Evolutionary conservation across 2,888 invertebrate genomes (phyloP), one percentile per base, ranked within the genome.

Genomic region (Apamea sordens): DNA sequence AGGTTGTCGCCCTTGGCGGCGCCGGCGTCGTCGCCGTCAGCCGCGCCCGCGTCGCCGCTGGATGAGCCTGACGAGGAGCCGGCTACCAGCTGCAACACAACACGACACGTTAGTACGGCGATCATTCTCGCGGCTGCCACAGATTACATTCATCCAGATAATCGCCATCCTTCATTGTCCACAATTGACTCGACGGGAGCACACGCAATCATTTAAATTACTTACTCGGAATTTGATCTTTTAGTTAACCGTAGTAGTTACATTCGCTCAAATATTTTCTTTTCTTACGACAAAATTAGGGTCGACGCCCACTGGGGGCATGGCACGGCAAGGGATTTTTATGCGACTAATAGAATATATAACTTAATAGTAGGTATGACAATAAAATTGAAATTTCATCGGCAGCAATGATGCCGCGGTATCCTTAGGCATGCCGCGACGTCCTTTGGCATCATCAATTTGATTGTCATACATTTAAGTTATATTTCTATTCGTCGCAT

Each of bases 51-150:
- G 90, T 93, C 93, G 75, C 91, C 95, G 86, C 97, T 97, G 88
- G 97, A 96, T 86, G 97, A 97, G 92, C 98, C 98, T 6, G 93
- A 93, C 7, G 96, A 96, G 73, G 92, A 92, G 68, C 98, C 98
- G 84, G 98, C 98, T 89, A 98, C 98, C 94, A 98, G 97, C 98
- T 98, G 97, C 36, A 97, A 96, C 73, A 80, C 73, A 72, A 84
- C 76, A 82, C 63, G 28, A 59, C 59, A 50, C 44, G 24, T 75
- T 59, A 79, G 15, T 36, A 32, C 13, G 36, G 8, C 24, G 24
- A 24, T 63, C 56, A 21, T 0, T 28, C n/a, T n/a, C 63, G 28
- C 44, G 68, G 67, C 53, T 24, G 59, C 77, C 77, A 64, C 72
- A 65, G 36, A 47, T 64, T 32, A 56, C 61, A 50, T 64, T 24